Percentiles rank a stretch among this genome's conserved stretches.
Conservation (phyloP, 2,888 invertebrate species). For the Augochlorella aurata region DNA sequence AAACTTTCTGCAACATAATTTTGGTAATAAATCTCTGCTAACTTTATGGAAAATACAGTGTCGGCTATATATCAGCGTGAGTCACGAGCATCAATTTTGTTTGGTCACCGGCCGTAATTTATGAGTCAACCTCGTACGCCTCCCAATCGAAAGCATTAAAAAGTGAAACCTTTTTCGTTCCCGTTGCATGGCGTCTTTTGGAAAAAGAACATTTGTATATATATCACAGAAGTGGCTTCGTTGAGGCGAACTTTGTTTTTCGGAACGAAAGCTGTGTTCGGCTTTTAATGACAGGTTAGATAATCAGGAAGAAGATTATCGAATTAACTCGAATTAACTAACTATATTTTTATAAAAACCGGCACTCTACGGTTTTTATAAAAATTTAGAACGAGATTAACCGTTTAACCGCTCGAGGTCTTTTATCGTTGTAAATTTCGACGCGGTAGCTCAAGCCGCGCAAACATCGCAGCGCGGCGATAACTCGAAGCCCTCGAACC, state of each 20-base stretch:
- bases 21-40: background rate
- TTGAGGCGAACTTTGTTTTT: no score
- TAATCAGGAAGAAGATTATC: no score
- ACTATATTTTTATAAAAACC: no score
- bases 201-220: no score
- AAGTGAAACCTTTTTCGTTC: background rate
- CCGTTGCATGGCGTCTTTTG: no score
- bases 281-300: no score
- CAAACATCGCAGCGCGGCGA: background rate
- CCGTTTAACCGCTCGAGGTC: background rate
- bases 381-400: background rate
- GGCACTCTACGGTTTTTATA: no score
- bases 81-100: background rate
- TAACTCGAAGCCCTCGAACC: constrained; percentile 5
- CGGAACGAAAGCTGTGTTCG: no score
- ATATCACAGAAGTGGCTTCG: no score
- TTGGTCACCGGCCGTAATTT: constrained; percentile 1
- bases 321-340: no score
- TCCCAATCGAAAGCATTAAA: background rate
- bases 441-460: background rate
- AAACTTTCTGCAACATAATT: background rate
- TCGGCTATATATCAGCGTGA: background rate
- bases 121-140: background rate
- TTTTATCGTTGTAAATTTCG: background rate
- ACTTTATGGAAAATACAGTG: constrained; percentile 7